These are phyloP conservation scores for Hiodon alosoides DNA, from an alignment of 2,113 vertebrate species.

Conservation along the genomic window DNA sequence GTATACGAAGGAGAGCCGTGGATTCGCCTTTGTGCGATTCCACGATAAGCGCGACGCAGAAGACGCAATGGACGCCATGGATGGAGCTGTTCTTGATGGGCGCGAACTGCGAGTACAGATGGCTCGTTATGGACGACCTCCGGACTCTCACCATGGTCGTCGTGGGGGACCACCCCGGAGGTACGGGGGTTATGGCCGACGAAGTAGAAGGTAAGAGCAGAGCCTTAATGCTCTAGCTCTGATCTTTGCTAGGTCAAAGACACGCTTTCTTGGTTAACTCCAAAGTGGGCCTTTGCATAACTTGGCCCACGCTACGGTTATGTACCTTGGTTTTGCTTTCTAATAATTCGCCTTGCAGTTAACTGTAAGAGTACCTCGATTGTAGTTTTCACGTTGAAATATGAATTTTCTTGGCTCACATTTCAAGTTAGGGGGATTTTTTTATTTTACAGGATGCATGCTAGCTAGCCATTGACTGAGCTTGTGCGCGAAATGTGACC, in stretches of 20 bases:
- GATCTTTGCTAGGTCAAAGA: not conserved
- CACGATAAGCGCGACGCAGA: conserved; percentile 91
- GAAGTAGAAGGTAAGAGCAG: conserved; percentile 70
- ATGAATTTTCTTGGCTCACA: too few species aligned
- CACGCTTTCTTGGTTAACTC: not conserved
- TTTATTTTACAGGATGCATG: too few species aligned
- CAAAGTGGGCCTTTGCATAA: too few species aligned
- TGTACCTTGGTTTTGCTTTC: too few species aligned
- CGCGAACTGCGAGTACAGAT: conserved; percentile 88
- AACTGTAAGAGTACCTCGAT: too few species aligned
- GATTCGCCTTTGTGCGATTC: conserved; percentile 92
- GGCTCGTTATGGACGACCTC: conserved; percentile 87
- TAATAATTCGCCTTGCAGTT: too few species aligned
- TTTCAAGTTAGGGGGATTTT: too few species aligned
- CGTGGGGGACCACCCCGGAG: conserved; percentile 74
- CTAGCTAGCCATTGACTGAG: too few species aligned
- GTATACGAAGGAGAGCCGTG: conserved; percentile 89
- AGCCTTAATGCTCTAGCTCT: conserved; percentile 8
- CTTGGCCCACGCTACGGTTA: too few species aligned
- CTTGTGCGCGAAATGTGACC: too few species aligned
- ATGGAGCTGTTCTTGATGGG: conserved; percentile 84
- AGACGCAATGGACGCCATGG: conserved; percentile 94
- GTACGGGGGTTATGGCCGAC: conserved; percentile 71
- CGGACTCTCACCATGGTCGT: conserved; percentile 80
- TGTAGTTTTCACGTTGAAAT: too few species aligned